Evolutionary conservation across 2,888 invertebrate species (phyloP).

Genomic region (Mythimna albipuncta): DNA sequence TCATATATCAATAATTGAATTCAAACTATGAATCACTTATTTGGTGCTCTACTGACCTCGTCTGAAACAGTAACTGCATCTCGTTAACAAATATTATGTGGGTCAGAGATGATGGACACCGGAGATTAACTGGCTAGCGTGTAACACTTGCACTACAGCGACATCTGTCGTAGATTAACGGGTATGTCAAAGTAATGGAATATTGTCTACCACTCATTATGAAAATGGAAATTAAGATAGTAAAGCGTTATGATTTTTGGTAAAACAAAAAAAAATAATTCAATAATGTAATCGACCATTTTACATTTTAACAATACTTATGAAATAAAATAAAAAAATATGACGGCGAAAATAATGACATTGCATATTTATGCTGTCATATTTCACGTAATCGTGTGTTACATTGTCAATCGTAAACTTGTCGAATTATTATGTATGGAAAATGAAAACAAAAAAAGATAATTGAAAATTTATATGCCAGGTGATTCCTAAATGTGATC

Average conservation of each 20-base stretch:
- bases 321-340: too few species aligned
- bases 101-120: conserved; percentile 18
- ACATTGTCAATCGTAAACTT: too few species aligned
- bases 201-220: neutral
- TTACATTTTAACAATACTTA: neutral
- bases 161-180: conserved; percentile 11
- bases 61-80: neutral
- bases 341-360: too few species aligned
- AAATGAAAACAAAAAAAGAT: too few species aligned
- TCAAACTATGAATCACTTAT: neutral
- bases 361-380: too few species aligned
- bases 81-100: conserved; percentile 19
- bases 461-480: too few species aligned
- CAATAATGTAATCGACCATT: neutral
- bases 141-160: conserved; percentile 9
- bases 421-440: too few species aligned
- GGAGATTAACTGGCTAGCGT: conserved; percentile 37
- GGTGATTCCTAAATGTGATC: too few species aligned
- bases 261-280: neutral
- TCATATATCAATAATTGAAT: neutral
- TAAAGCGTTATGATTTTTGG: neutral
- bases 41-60: neutral
- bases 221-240: neutral
- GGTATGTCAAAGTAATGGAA: neutral
- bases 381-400: too few species aligned